These are phyloP conservation scores for Bombus polaris DNA, from an alignment of 1,140 invertebrate species.

Conservation along the genomic window DNA sequence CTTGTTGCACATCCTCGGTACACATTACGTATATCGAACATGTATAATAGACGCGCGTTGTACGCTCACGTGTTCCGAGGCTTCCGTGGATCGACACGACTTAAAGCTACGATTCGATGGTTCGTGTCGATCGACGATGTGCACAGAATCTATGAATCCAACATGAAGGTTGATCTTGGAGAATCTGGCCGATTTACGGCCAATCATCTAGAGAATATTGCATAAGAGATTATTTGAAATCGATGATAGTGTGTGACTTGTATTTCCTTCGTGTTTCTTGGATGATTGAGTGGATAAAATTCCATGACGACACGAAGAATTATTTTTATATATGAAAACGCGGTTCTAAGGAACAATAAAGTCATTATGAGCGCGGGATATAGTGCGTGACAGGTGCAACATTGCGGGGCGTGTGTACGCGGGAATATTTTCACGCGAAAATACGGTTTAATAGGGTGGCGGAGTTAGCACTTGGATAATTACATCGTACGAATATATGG, in stretches of 20 bases:
- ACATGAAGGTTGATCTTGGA: too few relatives aligned
- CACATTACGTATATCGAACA: background rate
- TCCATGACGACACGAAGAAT: background rate
- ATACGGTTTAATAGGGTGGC: conserved; percentile 11
- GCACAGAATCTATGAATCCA: background rate
- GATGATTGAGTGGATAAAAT: too few relatives aligned
- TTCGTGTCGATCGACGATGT: background rate
- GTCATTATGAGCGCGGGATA: background rate
- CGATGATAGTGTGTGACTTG: background rate
- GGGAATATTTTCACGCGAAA: conserved; percentile 31
- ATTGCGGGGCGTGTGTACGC: background rate
- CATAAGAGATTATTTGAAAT: background rate
- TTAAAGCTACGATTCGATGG: conserved; percentile 8
- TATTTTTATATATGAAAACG: background rate
- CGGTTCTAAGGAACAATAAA: background rate
- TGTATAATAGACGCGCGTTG: conserved; percentile 10
- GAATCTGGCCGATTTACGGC: conserved; percentile 7
- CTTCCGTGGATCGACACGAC: conserved; percentile 27
- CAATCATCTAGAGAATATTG: background rate
- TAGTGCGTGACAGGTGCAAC: conserved; percentile 23
- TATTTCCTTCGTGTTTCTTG: too few relatives aligned
- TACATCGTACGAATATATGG: background rate
- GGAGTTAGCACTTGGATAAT: background rate
- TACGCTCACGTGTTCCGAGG: background rate
- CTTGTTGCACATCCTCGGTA: conserved; percentile 10